Evolutionary conservation across 2,888 invertebrate genomes (phyloP).

Genomic region (Chloroclysta siterata): DNA sequence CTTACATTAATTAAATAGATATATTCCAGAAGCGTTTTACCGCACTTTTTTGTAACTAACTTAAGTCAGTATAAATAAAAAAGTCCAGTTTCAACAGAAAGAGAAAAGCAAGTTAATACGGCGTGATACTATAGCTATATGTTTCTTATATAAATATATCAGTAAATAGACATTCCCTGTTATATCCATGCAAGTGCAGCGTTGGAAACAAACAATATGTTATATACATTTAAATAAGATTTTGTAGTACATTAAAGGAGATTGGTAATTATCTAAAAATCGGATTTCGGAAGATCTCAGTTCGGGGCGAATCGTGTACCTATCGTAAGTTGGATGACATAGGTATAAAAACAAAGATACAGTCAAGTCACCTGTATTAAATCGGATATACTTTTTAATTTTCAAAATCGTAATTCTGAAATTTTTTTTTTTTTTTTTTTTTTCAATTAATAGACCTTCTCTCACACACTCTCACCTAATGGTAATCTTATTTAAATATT

Average conservation of each 20-base stretch:
- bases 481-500: too few relatives aligned
- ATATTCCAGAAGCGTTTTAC: background rate
- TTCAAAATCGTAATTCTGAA: too few relatives aligned
- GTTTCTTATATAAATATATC: slow-evolving; percentile 15
- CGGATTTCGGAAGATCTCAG: too few relatives aligned
- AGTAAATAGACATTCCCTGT: slow-evolving; percentile 73
- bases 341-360: too few relatives aligned
- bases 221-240: slow-evolving; percentile 41
- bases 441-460: too few relatives aligned
- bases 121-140: slow-evolving; percentile 1
- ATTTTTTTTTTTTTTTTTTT: too few relatives aligned
- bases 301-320: too few relatives aligned
- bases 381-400: too few relatives aligned
- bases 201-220: slow-evolving; percentile 56
- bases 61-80: background rate
- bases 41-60: background rate
- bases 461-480: too few relatives aligned
- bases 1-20: background rate
- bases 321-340: too few relatives aligned
- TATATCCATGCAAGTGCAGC: slow-evolving; percentile 80
- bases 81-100: background rate
- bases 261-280: too few relatives aligned
- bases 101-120: slow-evolving; percentile 1
- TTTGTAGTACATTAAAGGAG: background rate
- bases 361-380: too few relatives aligned